Evolutionary conservation across 2,113 vertebrate genomes (phyloP).

Genomic region (Casuarius casuarius): DNA sequence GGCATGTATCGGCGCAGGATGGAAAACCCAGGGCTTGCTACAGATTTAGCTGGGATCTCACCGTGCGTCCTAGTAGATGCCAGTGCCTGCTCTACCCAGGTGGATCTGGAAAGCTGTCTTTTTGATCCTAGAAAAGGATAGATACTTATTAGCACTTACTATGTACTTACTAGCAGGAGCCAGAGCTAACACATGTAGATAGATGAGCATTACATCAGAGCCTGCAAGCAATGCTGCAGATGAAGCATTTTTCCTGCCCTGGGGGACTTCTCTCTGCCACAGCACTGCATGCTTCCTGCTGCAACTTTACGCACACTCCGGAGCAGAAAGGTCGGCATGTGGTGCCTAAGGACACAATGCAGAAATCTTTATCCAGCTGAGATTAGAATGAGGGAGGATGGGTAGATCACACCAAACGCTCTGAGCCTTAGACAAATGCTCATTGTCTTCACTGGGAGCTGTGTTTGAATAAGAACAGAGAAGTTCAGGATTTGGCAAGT

Average conservation of each 20-base stretch:
- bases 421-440: background rate
- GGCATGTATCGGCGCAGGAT: background rate
- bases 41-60: background rate
- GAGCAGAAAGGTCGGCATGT: background rate
- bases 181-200: background rate
- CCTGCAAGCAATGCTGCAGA: rapidly evolving
- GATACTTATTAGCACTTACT: background rate
- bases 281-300: background rate
- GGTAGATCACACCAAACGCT: background rate
- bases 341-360: background rate
- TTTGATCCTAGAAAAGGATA: background rate
- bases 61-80: background rate
- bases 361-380: background rate
- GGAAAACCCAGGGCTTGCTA: background rate
- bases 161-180: rapidly evolving
- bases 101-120: background rate
- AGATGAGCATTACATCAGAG: background rate
- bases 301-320: background rate
- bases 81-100: background rate
- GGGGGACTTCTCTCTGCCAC: background rate
- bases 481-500: constrained; percentile 37
- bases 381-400: background rate
- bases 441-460: constrained; percentile 9
- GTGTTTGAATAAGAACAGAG: background rate
- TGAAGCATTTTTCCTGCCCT: background rate